Percentiles rank a stretch among this genome's conserved stretches.
Conservation (phyloP, 2,888 invertebrate genomes). For the Dicyrtomina minuta region DNA sequence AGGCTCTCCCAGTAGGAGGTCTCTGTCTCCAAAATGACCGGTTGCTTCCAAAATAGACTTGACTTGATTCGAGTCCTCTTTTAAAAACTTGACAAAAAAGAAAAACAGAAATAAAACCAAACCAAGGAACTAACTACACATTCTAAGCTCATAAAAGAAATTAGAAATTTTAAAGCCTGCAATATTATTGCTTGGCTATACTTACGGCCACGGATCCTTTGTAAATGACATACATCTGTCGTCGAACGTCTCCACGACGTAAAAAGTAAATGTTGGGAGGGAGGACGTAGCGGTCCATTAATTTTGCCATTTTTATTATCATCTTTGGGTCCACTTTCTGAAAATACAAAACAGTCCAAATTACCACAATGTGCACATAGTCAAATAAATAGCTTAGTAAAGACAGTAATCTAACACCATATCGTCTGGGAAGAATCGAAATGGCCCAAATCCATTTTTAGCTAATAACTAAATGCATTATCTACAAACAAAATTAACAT, state of each 20-base stretch:
- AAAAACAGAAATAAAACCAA: not conserved
- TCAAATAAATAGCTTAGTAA: not conserved
- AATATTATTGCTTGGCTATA: too few species aligned
- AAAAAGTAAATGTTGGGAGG: constrained; percentile 46
- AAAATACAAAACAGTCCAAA: not conserved
- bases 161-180: too few species aligned
- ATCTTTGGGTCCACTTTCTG: constrained; percentile 46
- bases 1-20: constrained; percentile 49
- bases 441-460: too few species aligned
- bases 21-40: constrained; percentile 45
- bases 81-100: constrained; percentile 12
- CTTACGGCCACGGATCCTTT: constrained; percentile 47
- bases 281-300: constrained; percentile 44
- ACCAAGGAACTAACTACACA: not conserved
- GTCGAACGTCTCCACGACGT: constrained; percentile 47
- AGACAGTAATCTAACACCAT: not conserved
- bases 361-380: too few species aligned
- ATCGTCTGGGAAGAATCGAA: too few species aligned
- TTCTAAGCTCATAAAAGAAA: not conserved
- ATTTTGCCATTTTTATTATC: constrained; percentile 40
- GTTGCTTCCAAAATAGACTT: constrained; percentile 41
- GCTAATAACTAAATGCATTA: too few species aligned
- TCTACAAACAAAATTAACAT: too few species aligned
- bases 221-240: constrained; percentile 45
- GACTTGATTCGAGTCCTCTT: constrained; percentile 21